Evolutionary conservation across 2,888 invertebrate genomes (phyloP).

Genomic region (Eilema griseolum): DNA sequence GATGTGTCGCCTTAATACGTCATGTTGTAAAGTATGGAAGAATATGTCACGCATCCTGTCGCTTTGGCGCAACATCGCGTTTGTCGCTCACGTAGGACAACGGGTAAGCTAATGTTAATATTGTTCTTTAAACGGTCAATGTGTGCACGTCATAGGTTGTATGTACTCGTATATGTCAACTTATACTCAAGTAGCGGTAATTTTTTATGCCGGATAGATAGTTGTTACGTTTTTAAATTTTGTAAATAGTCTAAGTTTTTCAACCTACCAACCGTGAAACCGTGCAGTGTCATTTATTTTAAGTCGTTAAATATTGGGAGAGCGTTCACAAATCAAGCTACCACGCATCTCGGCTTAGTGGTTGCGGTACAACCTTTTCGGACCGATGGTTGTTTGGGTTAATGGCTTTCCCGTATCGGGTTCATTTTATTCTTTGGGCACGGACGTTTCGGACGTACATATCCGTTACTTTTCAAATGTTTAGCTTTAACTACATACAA

Average conservation of each 20-base stretch:
- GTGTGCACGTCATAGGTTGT: no score
- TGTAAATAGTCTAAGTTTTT: neutral
- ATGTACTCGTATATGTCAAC: no score
- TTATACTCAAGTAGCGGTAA: no score
- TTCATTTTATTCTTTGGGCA: neutral
- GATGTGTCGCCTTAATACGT: no score
- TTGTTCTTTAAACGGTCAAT: no score
- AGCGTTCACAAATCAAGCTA: conserved; percentile 3
- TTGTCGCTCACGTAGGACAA: no score
- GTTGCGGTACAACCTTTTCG: conserved; percentile 10
- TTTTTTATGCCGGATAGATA: no score
- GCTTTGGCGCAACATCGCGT: no score
- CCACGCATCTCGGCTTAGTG: conserved; percentile 6
- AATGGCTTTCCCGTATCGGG: neutral
- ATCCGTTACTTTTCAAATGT: conserved; percentile 3
- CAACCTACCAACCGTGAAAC: neutral
- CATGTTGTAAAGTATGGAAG: no score
- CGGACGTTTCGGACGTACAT: neutral
- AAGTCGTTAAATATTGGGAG: neutral
- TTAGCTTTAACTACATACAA: neutral
- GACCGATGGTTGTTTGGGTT: conserved; percentile 1
- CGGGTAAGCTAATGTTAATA: no score
- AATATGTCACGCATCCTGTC: no score
- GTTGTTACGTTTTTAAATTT: no score
- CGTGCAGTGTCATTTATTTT: neutral